Evolutionary conservation across 1,140 invertebrate species (phyloP).

Genomic region (Caenorhabditis tropicalis): DNA sequence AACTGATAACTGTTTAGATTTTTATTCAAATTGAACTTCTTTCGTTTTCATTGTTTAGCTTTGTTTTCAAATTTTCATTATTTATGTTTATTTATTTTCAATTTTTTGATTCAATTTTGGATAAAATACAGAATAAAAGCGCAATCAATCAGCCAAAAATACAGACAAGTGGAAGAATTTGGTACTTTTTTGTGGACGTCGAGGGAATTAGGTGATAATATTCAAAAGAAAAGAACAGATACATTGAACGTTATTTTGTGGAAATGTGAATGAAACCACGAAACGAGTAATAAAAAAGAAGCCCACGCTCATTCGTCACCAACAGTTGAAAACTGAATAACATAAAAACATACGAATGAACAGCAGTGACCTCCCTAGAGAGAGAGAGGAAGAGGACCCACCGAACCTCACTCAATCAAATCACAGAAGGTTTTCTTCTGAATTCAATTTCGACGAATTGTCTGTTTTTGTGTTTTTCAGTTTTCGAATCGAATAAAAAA

Average conservation of each 20-base stretch:
- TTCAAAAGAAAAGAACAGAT: neutral
- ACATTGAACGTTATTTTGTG: neutral
- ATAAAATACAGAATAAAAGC: neutral
- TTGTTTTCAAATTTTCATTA: neutral
- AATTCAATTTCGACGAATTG: constrained; percentile 10
- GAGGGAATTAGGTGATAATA: neutral
- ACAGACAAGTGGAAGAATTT: constrained; percentile 1
- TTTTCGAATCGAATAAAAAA: neutral
- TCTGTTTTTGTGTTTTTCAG: constrained; percentile 2
- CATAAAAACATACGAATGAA: neutral
- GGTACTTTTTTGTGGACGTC: neutral
- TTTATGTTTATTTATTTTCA: neutral
- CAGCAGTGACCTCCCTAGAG: constrained; percentile 28
- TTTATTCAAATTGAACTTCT: too few species aligned
- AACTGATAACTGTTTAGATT: too few species aligned
- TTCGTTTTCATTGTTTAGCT: neutral
- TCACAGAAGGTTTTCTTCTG: constrained; percentile 8
- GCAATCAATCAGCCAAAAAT: constrained; percentile 13
- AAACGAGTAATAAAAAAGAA: neutral
- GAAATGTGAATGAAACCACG: neutral
- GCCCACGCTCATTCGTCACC: constrained; percentile 35
- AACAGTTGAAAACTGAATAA: neutral
- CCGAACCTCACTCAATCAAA: constrained; percentile 31
- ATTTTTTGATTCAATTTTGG: neutral
- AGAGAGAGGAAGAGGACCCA: too few species aligned